Evolutionary conservation across 2,113 vertebrate species (phyloP).

Genomic region (Lophura nycthemera): DNA sequence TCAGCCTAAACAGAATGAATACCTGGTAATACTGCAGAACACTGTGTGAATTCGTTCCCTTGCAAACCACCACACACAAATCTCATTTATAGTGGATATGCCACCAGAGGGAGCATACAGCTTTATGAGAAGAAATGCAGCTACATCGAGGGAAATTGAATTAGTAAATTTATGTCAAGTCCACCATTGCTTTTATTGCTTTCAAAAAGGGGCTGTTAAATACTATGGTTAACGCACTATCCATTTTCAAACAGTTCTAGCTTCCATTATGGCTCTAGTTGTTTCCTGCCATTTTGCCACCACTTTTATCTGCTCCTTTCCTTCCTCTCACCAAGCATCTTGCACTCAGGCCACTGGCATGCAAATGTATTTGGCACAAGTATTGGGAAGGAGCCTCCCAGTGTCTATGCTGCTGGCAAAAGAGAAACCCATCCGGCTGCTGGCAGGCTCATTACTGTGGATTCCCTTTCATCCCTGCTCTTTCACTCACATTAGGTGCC

Average conservation of each 20-base stretch:
- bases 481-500: slow-evolving; percentile 11
- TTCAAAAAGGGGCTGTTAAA: not conserved
- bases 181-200: not conserved
- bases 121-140: not conserved
- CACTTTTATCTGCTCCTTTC: slow-evolving; percentile 17
- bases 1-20: not conserved
- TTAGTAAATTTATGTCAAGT: not conserved
- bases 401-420: not conserved
- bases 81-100: not conserved
- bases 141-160: not conserved
- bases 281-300: not conserved
- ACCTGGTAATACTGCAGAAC: not conserved
- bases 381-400: slow-evolving; percentile 1
- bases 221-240: not conserved
- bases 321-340: slow-evolving; percentile 14
- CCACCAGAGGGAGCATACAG: slow-evolving; percentile 61
- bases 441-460: slow-evolving; percentile 32
- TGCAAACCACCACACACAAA: not conserved
- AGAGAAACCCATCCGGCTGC: slow-evolving; percentile 43
- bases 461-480: slow-evolving; percentile 40
- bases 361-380: slow-evolving; percentile 57
- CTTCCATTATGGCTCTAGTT: not conserved
- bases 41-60: not conserved
- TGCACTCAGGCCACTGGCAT: not conserved
- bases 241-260: not conserved